Evolutionary conservation across 2,797 vertebrate species (phyloP), one percentile per base, ranked within the genome.

Genomic region (Alauda arvensis): DNA sequence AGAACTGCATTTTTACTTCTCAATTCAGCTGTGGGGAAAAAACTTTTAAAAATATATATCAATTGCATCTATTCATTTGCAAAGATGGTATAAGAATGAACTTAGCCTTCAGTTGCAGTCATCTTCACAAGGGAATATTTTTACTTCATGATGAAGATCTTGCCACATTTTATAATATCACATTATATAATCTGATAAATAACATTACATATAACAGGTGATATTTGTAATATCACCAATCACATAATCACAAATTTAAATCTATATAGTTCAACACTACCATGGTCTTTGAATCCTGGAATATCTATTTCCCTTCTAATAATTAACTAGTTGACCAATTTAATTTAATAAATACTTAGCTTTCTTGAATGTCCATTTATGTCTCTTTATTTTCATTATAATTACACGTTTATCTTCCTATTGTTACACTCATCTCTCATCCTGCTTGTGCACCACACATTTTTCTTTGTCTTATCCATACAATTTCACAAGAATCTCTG

Each of bases 1-100:
- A 4, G 1, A 49, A 42, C 6, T 39, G 8, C 1, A 70, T 33
- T 83, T 89, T 83, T 49, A 60, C 4, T 66, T 83, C 31, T 55
- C 18, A 77, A 21, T 18, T 67, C 9, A 57, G 14, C 9, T 45
- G 4, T 37, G 7, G 8, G 37, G 40, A 83, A 88, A 60, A 77
- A 57, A 21, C 1, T 21, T 29, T 1, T 0, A 12, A 21, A 74
- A 26, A 33, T 5, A 17, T 29, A 9, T 28, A 7, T 12, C 25
- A 62, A 59, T 80, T 75, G 2, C 3, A 77, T 70, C 43, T 53
- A 24, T 75, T 75, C 0, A 16, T 85, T 87, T 71, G 8, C 3
- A 55, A 65, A 78, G 3, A 66, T 33, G 5, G 10, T 55, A 21
- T 19, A 78, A 16, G 40, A 75, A 78, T 34, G 18, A 76, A 3